Evolutionary conservation across 2,113 vertebrate genomes (phyloP).

Genomic region (Loxodonta africana): DNA sequence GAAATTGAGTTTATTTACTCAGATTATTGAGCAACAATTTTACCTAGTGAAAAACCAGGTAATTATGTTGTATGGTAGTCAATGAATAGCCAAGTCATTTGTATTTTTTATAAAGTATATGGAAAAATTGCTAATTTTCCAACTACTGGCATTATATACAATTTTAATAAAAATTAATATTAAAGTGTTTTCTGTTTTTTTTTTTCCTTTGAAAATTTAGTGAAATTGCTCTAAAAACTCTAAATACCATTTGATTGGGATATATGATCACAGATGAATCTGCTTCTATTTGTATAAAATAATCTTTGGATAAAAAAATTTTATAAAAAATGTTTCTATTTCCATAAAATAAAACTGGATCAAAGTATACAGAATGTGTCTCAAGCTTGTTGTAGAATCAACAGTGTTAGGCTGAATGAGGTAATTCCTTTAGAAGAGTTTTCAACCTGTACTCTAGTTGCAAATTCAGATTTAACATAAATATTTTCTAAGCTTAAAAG

Average conservation of each 20-base stretch:
- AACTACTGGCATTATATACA: neutral
- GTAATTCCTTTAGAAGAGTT: neutral
- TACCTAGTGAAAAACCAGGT: neutral
- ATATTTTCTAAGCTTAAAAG: conserved; percentile 44
- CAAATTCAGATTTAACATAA: neutral
- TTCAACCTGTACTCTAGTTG: neutral
- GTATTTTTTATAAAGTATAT: conserved; percentile 47
- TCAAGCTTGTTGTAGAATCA: neutral
- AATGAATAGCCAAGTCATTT: conserved; percentile 33
- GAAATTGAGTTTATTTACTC: neutral
- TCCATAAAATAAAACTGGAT: neutral
- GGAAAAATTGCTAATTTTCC: neutral
- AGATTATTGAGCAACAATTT: neutral
- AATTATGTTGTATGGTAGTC: conserved; percentile 25
- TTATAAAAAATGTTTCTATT: no score
- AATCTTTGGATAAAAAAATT: no score
- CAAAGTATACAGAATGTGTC: neutral
- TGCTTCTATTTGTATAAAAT: neutral
- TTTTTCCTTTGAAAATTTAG: conserved; percentile 42
- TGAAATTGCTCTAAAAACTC: conserved; percentile 18
- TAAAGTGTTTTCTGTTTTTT: neutral
- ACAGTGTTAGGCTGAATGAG: conserved; percentile 24
- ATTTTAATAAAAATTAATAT: conserved; percentile 24
- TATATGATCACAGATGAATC: neutral
- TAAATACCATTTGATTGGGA: conserved; percentile 28